phyloP scores from a whole-genome alignment of 2,888 invertebrate genomes.

The Hemaris fuciformis region DNA sequence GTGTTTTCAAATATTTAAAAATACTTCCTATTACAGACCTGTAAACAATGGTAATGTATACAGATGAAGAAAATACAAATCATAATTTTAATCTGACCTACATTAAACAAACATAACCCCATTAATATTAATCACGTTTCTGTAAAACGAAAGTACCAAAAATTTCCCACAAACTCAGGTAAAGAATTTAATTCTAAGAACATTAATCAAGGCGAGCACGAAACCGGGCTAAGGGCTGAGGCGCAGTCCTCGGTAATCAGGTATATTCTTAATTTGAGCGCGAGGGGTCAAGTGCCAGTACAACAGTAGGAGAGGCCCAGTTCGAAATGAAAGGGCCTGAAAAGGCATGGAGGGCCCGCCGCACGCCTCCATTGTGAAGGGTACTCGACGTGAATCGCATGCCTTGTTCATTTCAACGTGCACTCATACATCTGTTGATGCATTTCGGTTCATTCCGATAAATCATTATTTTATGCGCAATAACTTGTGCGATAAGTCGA shows the following conservation, averaged over 20 bases:
- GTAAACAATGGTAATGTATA: too few relatives aligned
- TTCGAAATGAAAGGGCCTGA: slow-evolving; percentile 35
- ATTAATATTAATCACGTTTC: not conserved
- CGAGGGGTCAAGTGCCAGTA: slow-evolving; percentile 36
- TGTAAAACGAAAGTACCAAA: not conserved
- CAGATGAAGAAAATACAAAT: too few relatives aligned
- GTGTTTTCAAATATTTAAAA: too few relatives aligned
- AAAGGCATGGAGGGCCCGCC: slow-evolving; percentile 20
- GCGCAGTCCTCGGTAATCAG: not conserved
- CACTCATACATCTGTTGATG: slow-evolving; percentile 1
- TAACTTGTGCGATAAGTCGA: not conserved
- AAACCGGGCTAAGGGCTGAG: not conserved
- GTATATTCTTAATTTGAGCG: slow-evolving; percentile 37
- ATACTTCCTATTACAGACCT: too few relatives aligned
- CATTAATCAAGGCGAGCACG: not conserved
- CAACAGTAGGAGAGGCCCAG: slow-evolving; percentile 12
- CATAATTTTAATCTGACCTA: too few relatives aligned
- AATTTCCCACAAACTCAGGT: not conserved
- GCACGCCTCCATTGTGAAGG: slow-evolving; percentile 20
- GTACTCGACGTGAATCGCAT: slow-evolving; percentile 30
- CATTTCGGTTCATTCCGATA: not conserved
- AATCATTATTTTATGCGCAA: not conserved
- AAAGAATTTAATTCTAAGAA: not conserved
- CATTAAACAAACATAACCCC: not conserved
- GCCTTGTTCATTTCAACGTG: slow-evolving; percentile 25